phyloP scores from a whole-genome alignment of 2,113 vertebrate species.

The Phaetusa simplex region DNA sequence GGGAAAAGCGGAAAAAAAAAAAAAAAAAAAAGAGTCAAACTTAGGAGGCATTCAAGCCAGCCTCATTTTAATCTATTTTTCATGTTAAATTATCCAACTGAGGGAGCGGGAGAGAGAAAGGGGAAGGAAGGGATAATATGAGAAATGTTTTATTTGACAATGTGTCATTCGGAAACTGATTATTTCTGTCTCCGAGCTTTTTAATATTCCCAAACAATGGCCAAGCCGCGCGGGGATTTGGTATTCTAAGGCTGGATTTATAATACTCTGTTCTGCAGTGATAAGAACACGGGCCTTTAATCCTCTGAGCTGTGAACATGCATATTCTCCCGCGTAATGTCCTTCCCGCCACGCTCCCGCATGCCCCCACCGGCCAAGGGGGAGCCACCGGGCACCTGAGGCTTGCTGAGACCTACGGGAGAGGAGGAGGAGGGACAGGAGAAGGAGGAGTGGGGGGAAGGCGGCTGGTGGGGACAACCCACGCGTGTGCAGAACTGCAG shows the following conservation, averaged over 20 bases:
- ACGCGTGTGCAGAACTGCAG: accelerated
- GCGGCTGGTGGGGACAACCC: not conserved
- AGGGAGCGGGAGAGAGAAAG: slow-evolving; percentile 61
- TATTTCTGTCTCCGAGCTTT: slow-evolving; percentile 80
- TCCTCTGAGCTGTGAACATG: slow-evolving; percentile 81
- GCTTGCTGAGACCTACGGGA: not conserved
- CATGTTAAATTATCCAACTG: slow-evolving; percentile 71
- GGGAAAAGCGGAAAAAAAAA: not conserved
- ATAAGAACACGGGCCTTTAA: slow-evolving; percentile 83
- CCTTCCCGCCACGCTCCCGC: slow-evolving; percentile 33
- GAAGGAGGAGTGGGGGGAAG: not conserved
- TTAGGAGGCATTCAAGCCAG: slow-evolving; percentile 45
- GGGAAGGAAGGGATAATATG: slow-evolving; percentile 70
- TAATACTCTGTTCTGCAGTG: slow-evolving; percentile 81
- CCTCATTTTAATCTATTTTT: slow-evolving; percentile 73
- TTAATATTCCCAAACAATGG: slow-evolving; percentile 80
- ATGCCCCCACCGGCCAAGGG: not conserved
- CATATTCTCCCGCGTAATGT: slow-evolving; percentile 79
- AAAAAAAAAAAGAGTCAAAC: slow-evolving; percentile 1
- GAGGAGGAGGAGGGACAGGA: not conserved
- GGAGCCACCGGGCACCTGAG: not conserved
- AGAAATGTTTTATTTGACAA: slow-evolving; percentile 80
- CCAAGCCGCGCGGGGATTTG: slow-evolving; percentile 73
- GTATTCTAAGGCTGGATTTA: slow-evolving; percentile 83
- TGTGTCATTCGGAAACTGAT: slow-evolving; percentile 80